Evolutionary conservation across 2,113 vertebrate species (phyloP).

Genomic region (Aegotheles bennettii): DNA sequence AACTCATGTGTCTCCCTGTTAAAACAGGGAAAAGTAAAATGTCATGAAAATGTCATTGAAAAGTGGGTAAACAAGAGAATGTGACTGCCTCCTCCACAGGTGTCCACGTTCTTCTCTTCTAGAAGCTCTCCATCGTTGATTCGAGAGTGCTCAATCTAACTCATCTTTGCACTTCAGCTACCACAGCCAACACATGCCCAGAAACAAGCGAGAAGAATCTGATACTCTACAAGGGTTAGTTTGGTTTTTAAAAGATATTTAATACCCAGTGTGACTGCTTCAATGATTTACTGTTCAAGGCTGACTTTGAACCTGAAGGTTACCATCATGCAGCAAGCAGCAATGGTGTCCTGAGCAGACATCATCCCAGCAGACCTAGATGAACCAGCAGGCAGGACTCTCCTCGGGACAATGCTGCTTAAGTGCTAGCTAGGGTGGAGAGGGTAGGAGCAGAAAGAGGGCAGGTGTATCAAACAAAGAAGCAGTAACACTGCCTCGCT

Average conservation of each 20-base stretch:
- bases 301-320: not conserved
- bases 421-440: not conserved
- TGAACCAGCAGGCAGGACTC: not conserved
- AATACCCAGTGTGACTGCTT: not conserved
- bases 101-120: not conserved
- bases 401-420: not conserved
- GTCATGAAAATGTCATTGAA: not conserved
- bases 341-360: not conserved
- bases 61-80: not conserved
- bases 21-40: not conserved
- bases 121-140: not conserved
- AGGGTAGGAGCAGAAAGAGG: not conserved
- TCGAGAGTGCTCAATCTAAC: not conserved
- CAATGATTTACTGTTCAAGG: not conserved
- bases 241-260: not conserved
- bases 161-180: not conserved
- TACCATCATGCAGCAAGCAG: not conserved
- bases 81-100: not conserved
- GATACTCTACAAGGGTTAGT: not conserved
- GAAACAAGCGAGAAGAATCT: not conserved
- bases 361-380: accelerated
- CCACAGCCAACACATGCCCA: not conserved
- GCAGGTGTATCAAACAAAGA: not conserved
- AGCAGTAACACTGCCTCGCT: not conserved
- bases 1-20: not conserved